phyloP scores from a whole-genome alignment of 2,113 vertebrate species.

The Brevimyrus niger region DNA sequence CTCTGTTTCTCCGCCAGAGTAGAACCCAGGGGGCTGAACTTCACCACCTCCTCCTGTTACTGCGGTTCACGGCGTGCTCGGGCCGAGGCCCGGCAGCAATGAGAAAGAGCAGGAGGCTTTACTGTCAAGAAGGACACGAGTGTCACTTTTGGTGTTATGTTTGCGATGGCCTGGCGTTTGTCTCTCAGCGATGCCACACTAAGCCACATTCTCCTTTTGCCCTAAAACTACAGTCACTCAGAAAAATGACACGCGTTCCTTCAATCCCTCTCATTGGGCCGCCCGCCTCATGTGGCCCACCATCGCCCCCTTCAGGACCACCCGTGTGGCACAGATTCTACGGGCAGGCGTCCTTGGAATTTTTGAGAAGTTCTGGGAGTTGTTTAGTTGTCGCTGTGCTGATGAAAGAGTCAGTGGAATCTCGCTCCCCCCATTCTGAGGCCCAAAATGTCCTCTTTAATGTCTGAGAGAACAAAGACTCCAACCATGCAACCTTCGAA shows the following conservation, averaged over 20 bases:
- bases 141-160: background rate
- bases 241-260: background rate
- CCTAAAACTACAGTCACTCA: background rate
- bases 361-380: background rate
- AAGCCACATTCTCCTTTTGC: background rate
- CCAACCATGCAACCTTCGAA: background rate
- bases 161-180: background rate
- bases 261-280: background rate
- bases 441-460: background rate
- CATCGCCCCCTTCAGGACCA: background rate
- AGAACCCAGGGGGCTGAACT: background rate
- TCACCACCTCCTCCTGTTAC: background rate
- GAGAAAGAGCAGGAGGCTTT: background rate
- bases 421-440: background rate
- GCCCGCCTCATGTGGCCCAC: background rate
- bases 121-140: background rate
- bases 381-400: background rate
- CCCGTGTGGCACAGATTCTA: background rate
- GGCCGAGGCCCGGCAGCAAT: background rate
- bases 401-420: conserved; percentile 1
- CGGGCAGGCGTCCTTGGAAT: background rate
- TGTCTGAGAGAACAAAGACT: background rate
- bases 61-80: background rate
- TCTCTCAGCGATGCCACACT: background rate
- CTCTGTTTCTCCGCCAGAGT: background rate